phyloP scores from a whole-genome alignment of 2,113 vertebrate genomes.

The Agapornis roseicollis region DNA sequence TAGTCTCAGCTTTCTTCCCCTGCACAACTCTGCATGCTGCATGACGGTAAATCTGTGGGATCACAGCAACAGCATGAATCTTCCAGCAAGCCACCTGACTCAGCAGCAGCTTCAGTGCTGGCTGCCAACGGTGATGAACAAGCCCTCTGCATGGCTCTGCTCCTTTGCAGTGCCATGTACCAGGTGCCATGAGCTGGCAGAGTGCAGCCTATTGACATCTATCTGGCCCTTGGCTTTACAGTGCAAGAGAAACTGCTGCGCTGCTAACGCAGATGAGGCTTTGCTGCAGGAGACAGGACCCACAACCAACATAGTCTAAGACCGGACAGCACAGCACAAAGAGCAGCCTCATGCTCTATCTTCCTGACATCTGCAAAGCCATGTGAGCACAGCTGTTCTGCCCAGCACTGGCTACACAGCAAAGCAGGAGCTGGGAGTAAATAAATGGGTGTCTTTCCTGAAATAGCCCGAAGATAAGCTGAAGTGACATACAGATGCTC shows the following conservation, averaged over 20 bases:
- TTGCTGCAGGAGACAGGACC: background rate
- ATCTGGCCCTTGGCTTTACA: background rate
- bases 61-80: background rate
- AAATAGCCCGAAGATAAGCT: background rate
- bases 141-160: background rate
- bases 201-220: fast-evolving
- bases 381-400: background rate
- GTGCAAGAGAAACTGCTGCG: background rate
- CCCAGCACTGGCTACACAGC: background rate
- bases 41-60: background rate
- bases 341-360: background rate
- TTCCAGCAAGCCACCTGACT: background rate
- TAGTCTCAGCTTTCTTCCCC: background rate
- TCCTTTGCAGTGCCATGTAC: background rate
- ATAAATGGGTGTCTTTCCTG: background rate
- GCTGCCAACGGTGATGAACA: fast-evolving
- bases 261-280: background rate
- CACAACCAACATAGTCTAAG: background rate
- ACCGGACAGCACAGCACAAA: background rate
- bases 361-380: background rate
- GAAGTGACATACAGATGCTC: background rate
- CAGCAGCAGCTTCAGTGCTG: background rate
- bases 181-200: background rate
- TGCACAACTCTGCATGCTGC: background rate
- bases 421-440: background rate